Conservation (phyloP, 2,888 invertebrate genomes). For the Apamea monoglypha region DNA sequence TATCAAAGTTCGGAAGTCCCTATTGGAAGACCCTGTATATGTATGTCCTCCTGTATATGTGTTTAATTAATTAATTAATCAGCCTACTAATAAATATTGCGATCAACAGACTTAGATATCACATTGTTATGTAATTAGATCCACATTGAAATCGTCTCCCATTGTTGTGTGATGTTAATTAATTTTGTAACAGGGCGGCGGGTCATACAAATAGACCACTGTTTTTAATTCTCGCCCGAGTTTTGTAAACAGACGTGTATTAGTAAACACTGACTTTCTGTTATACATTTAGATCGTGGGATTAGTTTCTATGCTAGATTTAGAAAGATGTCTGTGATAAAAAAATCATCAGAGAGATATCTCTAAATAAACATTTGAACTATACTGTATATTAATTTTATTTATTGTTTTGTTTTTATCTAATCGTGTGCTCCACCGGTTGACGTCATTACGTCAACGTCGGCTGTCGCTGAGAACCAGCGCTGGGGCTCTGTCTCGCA, state of each 20-base stretch:
- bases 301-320: constrained; percentile 4
- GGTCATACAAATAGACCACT: constrained; percentile 31
- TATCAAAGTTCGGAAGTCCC: no score
- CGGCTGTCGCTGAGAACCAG: no score
- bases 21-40: no score
- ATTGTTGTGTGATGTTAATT: constrained; percentile 33
- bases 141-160: neutral
- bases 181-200: constrained; percentile 26
- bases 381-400: no score
- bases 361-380: no score
- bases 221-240: constrained; percentile 34
- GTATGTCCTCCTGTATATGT: neutral
- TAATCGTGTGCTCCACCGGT: no score
- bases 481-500: no score
- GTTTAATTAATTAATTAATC: neutral
- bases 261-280: constrained; percentile 22
- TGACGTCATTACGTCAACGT: no score
- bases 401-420: no score
- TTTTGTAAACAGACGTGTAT: constrained; percentile 29
- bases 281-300: constrained; percentile 19
- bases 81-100: constrained; percentile 1
- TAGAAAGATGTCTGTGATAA: neutral
- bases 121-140: constrained; percentile 25
- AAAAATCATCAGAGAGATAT: no score
- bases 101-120: constrained; percentile 5